Conservation (phyloP, 2,797 vertebrate species). For the Vespertilio murinus region DNA sequence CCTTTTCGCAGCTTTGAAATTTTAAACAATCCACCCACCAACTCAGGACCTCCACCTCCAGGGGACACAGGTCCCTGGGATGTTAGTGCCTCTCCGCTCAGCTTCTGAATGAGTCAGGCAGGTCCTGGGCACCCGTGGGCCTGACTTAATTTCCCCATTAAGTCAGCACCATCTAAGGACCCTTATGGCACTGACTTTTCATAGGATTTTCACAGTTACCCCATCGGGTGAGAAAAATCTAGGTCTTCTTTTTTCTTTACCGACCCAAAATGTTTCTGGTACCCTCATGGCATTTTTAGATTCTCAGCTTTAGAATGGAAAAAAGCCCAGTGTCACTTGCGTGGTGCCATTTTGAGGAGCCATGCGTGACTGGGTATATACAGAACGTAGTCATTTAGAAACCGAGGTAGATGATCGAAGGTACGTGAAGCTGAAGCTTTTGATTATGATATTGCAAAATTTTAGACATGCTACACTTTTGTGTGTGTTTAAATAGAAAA, state of each 20-base stretch:
- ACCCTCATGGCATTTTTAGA: not conserved
- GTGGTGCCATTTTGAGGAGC: conserved; percentile 33
- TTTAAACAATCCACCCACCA: not conserved
- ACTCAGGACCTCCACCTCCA: not conserved
- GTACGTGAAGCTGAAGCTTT: not conserved
- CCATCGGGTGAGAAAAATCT: not conserved
- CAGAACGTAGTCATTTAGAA: conserved; percentile 12
- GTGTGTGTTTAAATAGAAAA: not conserved
- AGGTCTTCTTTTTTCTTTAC: not conserved
- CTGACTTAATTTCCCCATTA: not conserved
- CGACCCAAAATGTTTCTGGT: not conserved
- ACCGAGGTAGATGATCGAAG: not conserved
- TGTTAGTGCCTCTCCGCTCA: not conserved
- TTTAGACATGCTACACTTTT: not conserved
- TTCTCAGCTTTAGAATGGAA: not conserved
- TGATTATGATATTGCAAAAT: not conserved
- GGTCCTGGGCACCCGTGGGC: too few relatives aligned
- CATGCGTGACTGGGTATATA: not conserved
- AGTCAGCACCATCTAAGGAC: not conserved
- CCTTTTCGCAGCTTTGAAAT: not conserved
- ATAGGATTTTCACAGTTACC: not conserved
- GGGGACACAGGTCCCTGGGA: not conserved
- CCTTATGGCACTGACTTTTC: not conserved
- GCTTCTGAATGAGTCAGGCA: not conserved
- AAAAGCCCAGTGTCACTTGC: not conserved